Conservation (phyloP, 2,888 invertebrate species). For the Antitype chi region DNA sequence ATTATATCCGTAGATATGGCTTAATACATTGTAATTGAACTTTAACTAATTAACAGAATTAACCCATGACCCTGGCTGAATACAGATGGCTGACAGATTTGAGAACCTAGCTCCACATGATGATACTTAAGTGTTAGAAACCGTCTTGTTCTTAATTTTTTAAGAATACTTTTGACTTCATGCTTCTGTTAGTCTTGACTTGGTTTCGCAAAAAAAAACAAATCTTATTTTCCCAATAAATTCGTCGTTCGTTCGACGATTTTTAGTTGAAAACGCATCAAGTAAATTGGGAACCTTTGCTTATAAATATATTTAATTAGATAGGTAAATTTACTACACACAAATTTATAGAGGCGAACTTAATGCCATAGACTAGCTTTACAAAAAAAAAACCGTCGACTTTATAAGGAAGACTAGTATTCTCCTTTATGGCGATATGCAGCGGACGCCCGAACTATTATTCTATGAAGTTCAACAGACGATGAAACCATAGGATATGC, state of each 20-base stretch:
- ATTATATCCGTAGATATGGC: background rate
- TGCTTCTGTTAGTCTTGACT: no score
- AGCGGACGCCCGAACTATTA: background rate
- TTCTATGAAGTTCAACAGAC: background rate
- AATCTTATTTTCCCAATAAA: background rate
- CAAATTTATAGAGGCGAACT: no score
- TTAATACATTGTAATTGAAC: slow-evolving; percentile 20
- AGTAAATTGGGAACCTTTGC: background rate
- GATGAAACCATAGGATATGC: background rate
- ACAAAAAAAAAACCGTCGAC: no score
- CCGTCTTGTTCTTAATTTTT: background rate
- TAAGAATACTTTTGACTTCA: slow-evolving; percentile 3
- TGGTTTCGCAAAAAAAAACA: background rate
- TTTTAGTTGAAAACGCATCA: background rate
- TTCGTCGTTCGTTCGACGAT: background rate
- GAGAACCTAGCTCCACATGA: background rate
- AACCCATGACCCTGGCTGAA: slow-evolving; percentile 15
- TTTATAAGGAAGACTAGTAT: background rate
- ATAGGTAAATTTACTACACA: no score
- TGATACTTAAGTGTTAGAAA: background rate
- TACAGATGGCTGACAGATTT: slow-evolving; percentile 35
- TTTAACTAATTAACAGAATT: no score
- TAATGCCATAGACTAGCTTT: no score
- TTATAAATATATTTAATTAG: no score
- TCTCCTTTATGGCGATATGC: background rate